Percentiles rank a stretch among this genome's conserved stretches.
phyloP scores from a whole-genome alignment of 2,113 vertebrate genomes.

The Tautogolabrus adspersus region DNA sequence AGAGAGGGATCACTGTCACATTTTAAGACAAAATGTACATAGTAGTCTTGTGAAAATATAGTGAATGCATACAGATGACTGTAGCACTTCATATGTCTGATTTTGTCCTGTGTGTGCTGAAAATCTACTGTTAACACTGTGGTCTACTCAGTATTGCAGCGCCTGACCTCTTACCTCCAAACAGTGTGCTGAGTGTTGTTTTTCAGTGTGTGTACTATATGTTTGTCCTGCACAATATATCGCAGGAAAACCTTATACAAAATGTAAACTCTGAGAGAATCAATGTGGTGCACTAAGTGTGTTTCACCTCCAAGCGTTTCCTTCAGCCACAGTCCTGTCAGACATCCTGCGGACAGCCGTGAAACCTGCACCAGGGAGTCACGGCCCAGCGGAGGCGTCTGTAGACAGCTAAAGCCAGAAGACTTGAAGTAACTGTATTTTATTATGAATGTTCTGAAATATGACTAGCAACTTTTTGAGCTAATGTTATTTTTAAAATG shows the following conservation, averaged over 20 bases:
- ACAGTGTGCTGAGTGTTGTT: slow-evolving; percentile 88
- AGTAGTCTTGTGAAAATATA: slow-evolving; percentile 87
- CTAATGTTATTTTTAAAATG: slow-evolving; percentile 93
- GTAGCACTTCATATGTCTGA: slow-evolving; percentile 94
- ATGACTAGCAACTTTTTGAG: slow-evolving; percentile 90
- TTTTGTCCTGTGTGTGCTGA: slow-evolving; percentile 92
- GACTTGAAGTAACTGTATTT: slow-evolving; percentile 89
- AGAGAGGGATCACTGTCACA: slow-evolving; percentile 89
- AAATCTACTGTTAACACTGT: slow-evolving; percentile 94
- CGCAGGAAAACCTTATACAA: slow-evolving; percentile 46
- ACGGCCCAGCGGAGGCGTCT: slow-evolving; percentile 85
- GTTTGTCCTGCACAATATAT: slow-evolving; percentile 51
- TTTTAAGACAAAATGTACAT: slow-evolving; percentile 92
- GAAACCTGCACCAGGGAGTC: slow-evolving; percentile 33
- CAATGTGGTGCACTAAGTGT: slow-evolving; percentile 82
- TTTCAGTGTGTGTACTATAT: slow-evolving; percentile 52
- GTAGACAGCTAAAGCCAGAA: slow-evolving; percentile 88
- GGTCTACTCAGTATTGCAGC: slow-evolving; percentile 96
- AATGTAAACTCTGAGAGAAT: slow-evolving; percentile 85
- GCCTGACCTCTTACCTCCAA: slow-evolving; percentile 91
- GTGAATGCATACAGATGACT: slow-evolving; percentile 92
- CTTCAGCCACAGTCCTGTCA: slow-evolving; percentile 75
- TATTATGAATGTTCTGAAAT: slow-evolving; percentile 91
- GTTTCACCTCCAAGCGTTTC: slow-evolving; percentile 90
- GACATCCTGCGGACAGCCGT: slow-evolving; percentile 38